Evolutionary conservation across 2,797 vertebrate genomes (phyloP), one percentile per base, ranked within the genome.

Genomic region (Bovichtus variegatus): DNA sequence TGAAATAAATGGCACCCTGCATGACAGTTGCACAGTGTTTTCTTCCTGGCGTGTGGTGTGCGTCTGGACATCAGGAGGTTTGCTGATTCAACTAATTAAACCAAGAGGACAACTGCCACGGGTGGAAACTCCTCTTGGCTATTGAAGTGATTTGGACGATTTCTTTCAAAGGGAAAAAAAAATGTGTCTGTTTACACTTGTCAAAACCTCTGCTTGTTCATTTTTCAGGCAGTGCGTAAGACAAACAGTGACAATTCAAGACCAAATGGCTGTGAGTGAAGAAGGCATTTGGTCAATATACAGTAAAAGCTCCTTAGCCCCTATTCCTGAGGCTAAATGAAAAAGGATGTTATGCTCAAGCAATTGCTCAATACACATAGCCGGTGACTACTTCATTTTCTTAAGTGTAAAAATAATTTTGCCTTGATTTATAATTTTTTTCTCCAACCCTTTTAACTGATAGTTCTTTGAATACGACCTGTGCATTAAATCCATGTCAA

Each of bases 331-430:
- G 59, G 85, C 71, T 80, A 87, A 93, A 90, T 81, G 54, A 76
- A 92, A 87, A 81, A 80, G 80, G 87, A 80, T 90, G 88, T 87
- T 71, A 81, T 67, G 62, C 78, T 81, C 74, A 83, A 88, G 81
- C 76, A 65, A 23, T 29, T 13, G 40, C 68, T 91, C 74, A 86
- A 83, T 31, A 61, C 82, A 89, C 76, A 90, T 76, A 78, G 58
- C 55, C 51, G 51, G 41, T 27, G 72, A 71, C 63, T 34, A 65
- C 83, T 86, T 83, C 75, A 81, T 88, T 87, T 87, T 44, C 70
- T 81, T 47, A 18, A 54, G 78, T 84, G 79, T 91, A 90, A 89
- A 93, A 93, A 91, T 90, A 87, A 90, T 93, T 88, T 86, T 81
- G 23, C 75, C 49, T 58, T 76, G 77, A 66, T 87, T 80, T 75